phyloP scores from a whole-genome alignment of 2,113 vertebrate genomes.

The Sinosuthora webbiana region DNA sequence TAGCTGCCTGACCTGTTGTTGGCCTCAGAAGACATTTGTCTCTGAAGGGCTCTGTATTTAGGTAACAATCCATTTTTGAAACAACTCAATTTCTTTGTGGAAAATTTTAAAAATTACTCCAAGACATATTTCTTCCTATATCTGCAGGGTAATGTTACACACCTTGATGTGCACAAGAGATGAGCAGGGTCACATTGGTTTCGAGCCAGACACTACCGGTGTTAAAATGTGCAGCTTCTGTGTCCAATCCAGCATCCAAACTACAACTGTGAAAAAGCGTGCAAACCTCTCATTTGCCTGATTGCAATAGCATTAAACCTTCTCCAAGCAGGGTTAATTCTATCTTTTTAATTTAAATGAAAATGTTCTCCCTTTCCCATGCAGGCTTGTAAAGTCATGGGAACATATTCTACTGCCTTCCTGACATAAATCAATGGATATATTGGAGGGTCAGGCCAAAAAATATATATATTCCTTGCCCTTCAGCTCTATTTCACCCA shows the following conservation, averaged over 20 bases:
- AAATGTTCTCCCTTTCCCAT: conserved; percentile 30
- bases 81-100: background rate
- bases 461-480: conserved; percentile 41
- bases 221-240: background rate
- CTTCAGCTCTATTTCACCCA: conserved; percentile 38
- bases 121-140: conserved; percentile 24
- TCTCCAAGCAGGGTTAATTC: background rate
- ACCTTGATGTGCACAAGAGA: conserved; percentile 20
- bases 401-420: conserved; percentile 37
- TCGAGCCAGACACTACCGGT: background rate
- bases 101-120: background rate
- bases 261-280: background rate
- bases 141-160: conserved; percentile 4
- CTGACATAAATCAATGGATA: conserved; percentile 46
- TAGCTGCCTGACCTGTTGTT: background rate
- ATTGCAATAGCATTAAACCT: background rate
- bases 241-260: background rate
- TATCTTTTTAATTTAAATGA: conserved; percentile 8
- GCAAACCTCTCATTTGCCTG: background rate
- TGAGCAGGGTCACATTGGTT: conserved; percentile 12
- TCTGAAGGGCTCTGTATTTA: background rate
- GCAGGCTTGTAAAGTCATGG: conserved; percentile 18
- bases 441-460: conserved; percentile 28
- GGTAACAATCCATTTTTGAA: background rate
- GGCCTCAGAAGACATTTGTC: background rate